phyloP scores from a whole-genome alignment of 1,140 invertebrate genomes.

The Oncopeltus fasciatus region DNA sequence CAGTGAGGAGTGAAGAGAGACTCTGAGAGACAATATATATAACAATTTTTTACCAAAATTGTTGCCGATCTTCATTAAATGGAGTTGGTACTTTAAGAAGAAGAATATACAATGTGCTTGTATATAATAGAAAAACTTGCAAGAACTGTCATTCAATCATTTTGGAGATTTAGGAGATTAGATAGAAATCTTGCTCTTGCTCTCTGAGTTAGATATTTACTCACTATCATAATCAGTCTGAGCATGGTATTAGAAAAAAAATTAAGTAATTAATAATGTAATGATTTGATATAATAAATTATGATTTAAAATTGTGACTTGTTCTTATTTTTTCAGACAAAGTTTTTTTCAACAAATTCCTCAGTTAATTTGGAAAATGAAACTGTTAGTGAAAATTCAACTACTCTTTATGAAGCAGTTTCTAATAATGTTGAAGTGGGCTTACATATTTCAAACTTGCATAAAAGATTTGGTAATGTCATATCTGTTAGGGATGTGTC shows the following conservation, averaged over 20 bases:
- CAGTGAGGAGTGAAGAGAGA: no score
- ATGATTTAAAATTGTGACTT: no score
- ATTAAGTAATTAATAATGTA: not conserved
- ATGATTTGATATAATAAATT: constrained; percentile 9
- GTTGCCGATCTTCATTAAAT: no score
- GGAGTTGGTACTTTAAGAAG: no score
- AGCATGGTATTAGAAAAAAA: not conserved
- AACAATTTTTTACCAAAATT: no score
- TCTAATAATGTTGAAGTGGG: constrained; percentile 1
- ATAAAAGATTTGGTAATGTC: constrained; percentile 18
- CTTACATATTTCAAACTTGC: not conserved
- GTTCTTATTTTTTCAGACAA: no score
- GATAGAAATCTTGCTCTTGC: not conserved
- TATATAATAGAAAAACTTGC: no score
- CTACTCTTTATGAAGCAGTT: not conserved
- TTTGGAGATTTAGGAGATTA: no score
- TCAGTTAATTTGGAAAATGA: not conserved
- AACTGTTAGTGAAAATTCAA: not conserved
- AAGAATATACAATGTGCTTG: no score
- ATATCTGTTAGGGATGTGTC: constrained; percentile 23
- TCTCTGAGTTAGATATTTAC: not conserved
- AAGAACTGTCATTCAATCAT: no score
- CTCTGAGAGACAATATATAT: no score
- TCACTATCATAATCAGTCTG: not conserved
- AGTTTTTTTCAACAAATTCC: not conserved